These are phyloP conservation scores for Apostichopus parvimensis DNA, from an alignment of 35 echinoderm and acorn worm genomes.

Conservation along the genomic window DNA sequence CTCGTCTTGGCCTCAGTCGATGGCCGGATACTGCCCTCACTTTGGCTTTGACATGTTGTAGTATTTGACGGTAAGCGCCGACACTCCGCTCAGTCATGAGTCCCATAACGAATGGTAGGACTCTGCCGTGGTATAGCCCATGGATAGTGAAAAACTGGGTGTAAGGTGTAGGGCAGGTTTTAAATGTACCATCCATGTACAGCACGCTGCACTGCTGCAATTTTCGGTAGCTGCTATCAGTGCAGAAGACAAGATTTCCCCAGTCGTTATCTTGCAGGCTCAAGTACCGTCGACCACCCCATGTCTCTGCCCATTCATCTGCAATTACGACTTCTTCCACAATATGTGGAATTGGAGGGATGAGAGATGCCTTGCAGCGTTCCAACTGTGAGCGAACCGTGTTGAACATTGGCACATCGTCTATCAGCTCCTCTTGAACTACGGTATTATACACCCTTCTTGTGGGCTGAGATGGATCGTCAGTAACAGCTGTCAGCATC, in stretches of 20 bases:
- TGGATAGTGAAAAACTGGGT: slow-evolving; percentile 26
- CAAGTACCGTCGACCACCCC: slow-evolving; percentile 5
- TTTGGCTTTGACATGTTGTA: not conserved
- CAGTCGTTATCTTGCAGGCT: slow-evolving; percentile 32
- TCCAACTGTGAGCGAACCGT: slow-evolving; percentile 35
- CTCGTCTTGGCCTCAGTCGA: not conserved
- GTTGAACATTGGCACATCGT: slow-evolving; percentile 9
- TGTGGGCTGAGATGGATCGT: slow-evolving; percentile 3
- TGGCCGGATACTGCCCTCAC: slow-evolving; percentile 22
- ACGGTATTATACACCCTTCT: not conserved
- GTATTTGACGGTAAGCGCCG: not conserved
- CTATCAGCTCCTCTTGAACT: not conserved
- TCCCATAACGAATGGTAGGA: slow-evolving; percentile 3
- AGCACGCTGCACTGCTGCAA: not conserved
- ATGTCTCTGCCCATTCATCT: slow-evolving; percentile 27
- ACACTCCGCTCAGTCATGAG: slow-evolving; percentile 33
- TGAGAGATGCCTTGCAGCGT: not conserved
- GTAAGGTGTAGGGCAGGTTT: slow-evolving; percentile 32
- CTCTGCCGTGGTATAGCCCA: slow-evolving; percentile 4
- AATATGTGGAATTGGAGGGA: slow-evolving; percentile 17
- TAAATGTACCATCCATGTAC: slow-evolving; percentile 51
- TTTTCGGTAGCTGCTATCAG: slow-evolving; percentile 1
- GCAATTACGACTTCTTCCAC: slow-evolving; percentile 21
- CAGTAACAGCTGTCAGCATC: not conserved
- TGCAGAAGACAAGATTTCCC: slow-evolving; percentile 19